Evolutionary conservation across 37 sponge, comb jelly and placozoan species (phyloP), one percentile per base, ranked within the genome.

Genomic region (Petrosia ficiformis): DNA sequence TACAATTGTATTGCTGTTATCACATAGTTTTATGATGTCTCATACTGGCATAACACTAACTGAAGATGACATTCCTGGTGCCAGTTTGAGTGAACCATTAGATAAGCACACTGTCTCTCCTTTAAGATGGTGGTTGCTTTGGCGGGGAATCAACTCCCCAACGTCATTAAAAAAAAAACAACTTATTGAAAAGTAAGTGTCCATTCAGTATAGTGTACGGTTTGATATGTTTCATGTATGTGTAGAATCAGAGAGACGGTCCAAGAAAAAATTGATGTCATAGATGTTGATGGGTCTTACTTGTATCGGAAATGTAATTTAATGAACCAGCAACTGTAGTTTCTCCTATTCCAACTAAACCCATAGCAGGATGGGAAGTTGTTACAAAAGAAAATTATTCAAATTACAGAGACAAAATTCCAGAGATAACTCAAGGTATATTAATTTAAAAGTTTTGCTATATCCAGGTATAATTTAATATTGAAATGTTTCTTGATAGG

Each of bases 1-100:
- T n/a, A n/a, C n/a, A n/a, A n/a, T n/a, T n/a, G n/a, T n/a, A n/a
- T n/a, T n/a, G n/a, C n/a, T n/a, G n/a, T n/a, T n/a, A n/a, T n/a
- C n/a, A n/a, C n/a, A n/a, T n/a, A n/a, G n/a, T n/a, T n/a, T n/a
- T n/a, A n/a, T n/a, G n/a, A n/a, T n/a, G n/a, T n/a, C n/a, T n/a
- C n/a, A n/a, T n/a, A n/a, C n/a, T n/a, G n/a, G n/a, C n/a, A n/a
- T n/a, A n/a, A n/a, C n/a, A 48, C 61, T 81, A 28, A 73, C 74
- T 66, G 82, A 71, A 38, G 68, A 74, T 24, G 82, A 82, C 56
- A 82, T 82, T 34, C 82, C 82, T 35, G 82, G 82, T 25, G 74
- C 74, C 8, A n/a, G 3, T n/a, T 41, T 72, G 24, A 5, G 30
- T 4, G 81, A 81, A 34, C 81, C 82, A 6, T 44, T 74, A 2